A percentile compares a stretch with the other conserved stretches of the same genome.
phyloP scores from a whole-genome alignment of 1,140 invertebrate genomes.

The Drosophila sechellia region DNA sequence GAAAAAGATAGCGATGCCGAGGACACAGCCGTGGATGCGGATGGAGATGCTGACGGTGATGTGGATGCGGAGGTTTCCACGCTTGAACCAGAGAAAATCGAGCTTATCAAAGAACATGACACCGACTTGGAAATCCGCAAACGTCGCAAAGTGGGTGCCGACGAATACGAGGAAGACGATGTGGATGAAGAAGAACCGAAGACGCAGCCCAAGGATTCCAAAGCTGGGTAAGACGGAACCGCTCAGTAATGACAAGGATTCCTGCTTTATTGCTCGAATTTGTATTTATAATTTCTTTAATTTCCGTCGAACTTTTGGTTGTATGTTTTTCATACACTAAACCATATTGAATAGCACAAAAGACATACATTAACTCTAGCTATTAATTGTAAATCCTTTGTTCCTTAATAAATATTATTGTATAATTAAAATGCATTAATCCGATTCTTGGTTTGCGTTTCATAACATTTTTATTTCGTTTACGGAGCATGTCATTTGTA shows the following conservation, averaged over 20 bases:
- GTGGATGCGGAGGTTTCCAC: slow-evolving; percentile 54
- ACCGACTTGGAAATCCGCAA: slow-evolving; percentile 75
- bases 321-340: slow-evolving; percentile 35
- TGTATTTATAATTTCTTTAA: slow-evolving; percentile 37
- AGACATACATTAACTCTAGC: slow-evolving; percentile 61
- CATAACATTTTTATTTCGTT: slow-evolving; percentile 23
- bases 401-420: slow-evolving; percentile 79
- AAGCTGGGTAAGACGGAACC: slow-evolving; percentile 71
- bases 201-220: slow-evolving; percentile 60
- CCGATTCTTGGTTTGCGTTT: slow-evolving; percentile 52
- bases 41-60: slow-evolving; percentile 65
- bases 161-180: slow-evolving; percentile 73
- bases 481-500: slow-evolving; percentile 43
- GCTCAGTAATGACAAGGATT: slow-evolving; percentile 47
- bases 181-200: slow-evolving; percentile 51
- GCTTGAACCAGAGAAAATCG: slow-evolving; percentile 78
- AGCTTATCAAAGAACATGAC: slow-evolving; percentile 81
- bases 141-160: slow-evolving; percentile 65
- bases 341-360: slow-evolving; percentile 36
- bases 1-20: slow-evolving; percentile 90
- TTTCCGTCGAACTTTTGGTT: slow-evolving; percentile 21
- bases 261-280: slow-evolving; percentile 66
- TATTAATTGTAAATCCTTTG: slow-evolving; percentile 59
- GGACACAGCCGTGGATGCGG: slow-evolving; percentile 68
- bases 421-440: slow-evolving; percentile 64